Evolutionary conservation across 2,888 invertebrate species (phyloP), one percentile per base, ranked within the genome.

Genomic region (Lycocerus yunnanus): DNA sequence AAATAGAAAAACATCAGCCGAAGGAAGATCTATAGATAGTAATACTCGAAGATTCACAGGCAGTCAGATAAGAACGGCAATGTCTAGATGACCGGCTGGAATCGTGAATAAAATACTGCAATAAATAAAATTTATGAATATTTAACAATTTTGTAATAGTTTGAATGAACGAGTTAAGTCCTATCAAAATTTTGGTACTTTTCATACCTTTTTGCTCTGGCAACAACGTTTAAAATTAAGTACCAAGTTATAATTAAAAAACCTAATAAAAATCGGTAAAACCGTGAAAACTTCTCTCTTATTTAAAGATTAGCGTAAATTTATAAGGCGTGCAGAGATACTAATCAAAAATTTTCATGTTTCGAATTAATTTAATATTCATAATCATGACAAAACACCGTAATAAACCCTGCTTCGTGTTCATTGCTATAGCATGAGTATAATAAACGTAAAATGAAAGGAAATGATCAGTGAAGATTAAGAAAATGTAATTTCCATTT

Each of bases 401-500:
- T 43, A 63, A 20, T 63, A 60, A 60, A 60, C 11, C 60, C 60
- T 9, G 16, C 9, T 63, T 18, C 61, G 61, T 63, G 15, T 18
- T 63, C n/a, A 8, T 18, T 63, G 16, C n/a, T 63, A n/a, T n/a
- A n/a, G 20, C 15, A 14, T 63, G 20, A 16, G 10, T 15, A 60
- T 63, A 63, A 63, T 63, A 63, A 63, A 16, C 16, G 16, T 11
- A 15, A 63, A 63, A 63, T 20, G 61, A 63, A 63, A 63, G 61
- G 61, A 63, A 63, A 63, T 63, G 20, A 63, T 63, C 16, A 20
- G 16, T 63, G 61, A 14, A 63, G 61, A 63, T 63, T 63, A 63
- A 63, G 61, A 63, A 63, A 63, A 63, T 63, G 16, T 63, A 63
- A 63, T 63, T 63, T 63, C 61, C 61, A 63, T 20, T 43, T 20